These are phyloP conservation scores for Lepus townsendii DNA, from an alignment of 2,797 vertebrate species.

Conservation along the genomic window DNA sequence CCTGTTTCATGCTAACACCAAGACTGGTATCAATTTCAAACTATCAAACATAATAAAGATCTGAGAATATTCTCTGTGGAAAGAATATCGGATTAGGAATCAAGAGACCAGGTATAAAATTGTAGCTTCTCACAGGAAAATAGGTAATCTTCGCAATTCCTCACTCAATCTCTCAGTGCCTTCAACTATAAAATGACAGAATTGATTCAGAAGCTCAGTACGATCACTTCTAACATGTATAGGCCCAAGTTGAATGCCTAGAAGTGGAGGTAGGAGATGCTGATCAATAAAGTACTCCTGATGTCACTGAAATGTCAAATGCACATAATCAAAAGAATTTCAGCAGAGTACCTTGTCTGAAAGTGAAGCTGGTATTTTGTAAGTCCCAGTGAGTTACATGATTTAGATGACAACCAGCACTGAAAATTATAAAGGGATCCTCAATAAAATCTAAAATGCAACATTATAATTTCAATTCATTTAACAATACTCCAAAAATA, in stretches of 20 bases:
- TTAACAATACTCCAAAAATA: neutral
- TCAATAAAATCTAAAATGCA: neutral
- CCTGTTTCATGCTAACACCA: neutral
- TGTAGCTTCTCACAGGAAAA: neutral
- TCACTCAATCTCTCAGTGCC: neutral
- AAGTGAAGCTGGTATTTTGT: neutral
- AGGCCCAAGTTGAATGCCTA: neutral
- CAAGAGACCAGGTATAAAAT: neutral
- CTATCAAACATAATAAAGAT: conserved; percentile 2
- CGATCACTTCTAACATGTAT: neutral
- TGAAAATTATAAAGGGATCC: neutral
- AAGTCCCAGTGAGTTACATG: neutral
- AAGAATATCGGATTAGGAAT: neutral
- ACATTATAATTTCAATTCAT: neutral
- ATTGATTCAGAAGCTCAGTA: neutral
- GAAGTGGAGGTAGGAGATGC: neutral
- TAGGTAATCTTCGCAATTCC: neutral
- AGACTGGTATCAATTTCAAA: neutral
- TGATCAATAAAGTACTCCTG: neutral
- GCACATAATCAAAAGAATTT: neutral
- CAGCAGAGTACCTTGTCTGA: neutral
- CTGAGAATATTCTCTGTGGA: neutral
- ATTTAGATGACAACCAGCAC: neutral
- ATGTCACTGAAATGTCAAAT: neutral
- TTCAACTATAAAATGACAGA: neutral